Conservation (phyloP, 2,797 vertebrate species). For the Poliocrania exsul region DNA sequence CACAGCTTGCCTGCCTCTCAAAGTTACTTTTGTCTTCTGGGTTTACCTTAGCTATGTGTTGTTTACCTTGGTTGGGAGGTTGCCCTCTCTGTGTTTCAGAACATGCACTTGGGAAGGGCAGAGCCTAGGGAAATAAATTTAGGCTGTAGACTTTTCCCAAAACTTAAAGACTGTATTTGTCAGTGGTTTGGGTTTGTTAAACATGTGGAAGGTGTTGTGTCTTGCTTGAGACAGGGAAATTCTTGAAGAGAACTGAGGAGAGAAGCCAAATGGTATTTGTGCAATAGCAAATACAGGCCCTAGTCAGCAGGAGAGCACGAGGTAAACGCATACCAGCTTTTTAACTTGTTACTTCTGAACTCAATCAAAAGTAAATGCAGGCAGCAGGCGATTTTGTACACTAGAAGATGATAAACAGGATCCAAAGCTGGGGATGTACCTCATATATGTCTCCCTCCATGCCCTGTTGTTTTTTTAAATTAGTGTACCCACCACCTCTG, state of each 20-base stretch:
- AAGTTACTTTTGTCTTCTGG: background rate
- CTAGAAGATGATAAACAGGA: background rate
- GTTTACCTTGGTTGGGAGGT: background rate
- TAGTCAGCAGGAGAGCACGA: background rate
- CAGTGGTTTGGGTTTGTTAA: background rate
- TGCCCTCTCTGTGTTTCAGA: background rate
- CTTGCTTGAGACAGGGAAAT: background rate
- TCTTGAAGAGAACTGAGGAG: background rate
- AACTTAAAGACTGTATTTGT: background rate
- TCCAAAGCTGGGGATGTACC: background rate
- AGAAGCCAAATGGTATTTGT: background rate
- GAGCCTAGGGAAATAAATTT: background rate
- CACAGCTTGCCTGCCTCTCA: background rate
- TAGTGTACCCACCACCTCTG: background rate
- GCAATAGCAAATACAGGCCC: background rate
- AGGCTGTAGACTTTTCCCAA: background rate
- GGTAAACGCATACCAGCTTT: background rate
- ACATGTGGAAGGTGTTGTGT: background rate
- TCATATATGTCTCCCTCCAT: background rate
- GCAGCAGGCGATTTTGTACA: background rate
- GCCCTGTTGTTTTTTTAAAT: background rate
- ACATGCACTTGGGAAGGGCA: background rate
- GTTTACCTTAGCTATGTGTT: background rate
- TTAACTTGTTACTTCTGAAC: background rate
- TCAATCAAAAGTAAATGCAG: background rate